Base-by-base conservation (phyloP, 2,797 vertebrate species). In the Phataginus tricuspis region DNA sequence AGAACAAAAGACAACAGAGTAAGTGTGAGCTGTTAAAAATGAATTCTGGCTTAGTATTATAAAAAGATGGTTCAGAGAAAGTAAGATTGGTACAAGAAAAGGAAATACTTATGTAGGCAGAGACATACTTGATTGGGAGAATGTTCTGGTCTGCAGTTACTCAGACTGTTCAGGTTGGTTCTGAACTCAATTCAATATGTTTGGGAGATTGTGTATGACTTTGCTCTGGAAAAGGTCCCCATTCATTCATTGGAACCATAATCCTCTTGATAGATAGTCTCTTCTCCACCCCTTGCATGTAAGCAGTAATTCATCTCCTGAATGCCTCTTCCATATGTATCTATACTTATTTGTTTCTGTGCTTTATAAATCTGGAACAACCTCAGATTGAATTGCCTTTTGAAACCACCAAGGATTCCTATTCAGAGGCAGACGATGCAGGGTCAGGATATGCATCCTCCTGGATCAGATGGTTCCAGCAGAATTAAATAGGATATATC, bases 351-450 rank as follows among this genome's bases (percentile, higher is more conserved):
- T 95, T 29, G 84, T 37, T 6, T 96, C 63, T 19, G 15, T 18
- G 7, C 94, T 66, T 87, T 92, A 12, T 15, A 42, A 66, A 63
- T 66, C 51, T 51, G 53, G 18, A 92, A 95, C 71, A 96, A 66
- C 37, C 59, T 80, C 57, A 80, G 45, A 8, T 51, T 92, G 89
- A 88, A 85, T 96, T 77, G 55, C 63, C 18, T 94, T 95, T 95
- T 92, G 42, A 97, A 77, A 49, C 13, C 34, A 27, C 45, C 72
- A 86, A 90, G 21, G 4, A 83, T 34, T 79, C 39, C 18, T 72
- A 90, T 82, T 85, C 66, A 97, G 86, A 97, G 12, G 42, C 85
- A 96, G 37, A 57, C 45, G 90, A 12, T 27, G 31, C 12, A 72
- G 49, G n/a, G 45, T 57, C 90, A 83, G 12, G 77, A 27, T 3